A percentile compares a stretch with the other conserved stretches of the same genome.
Conservation (phyloP, 2,113 vertebrate genomes). For the Montifringilla adamsi region DNA sequence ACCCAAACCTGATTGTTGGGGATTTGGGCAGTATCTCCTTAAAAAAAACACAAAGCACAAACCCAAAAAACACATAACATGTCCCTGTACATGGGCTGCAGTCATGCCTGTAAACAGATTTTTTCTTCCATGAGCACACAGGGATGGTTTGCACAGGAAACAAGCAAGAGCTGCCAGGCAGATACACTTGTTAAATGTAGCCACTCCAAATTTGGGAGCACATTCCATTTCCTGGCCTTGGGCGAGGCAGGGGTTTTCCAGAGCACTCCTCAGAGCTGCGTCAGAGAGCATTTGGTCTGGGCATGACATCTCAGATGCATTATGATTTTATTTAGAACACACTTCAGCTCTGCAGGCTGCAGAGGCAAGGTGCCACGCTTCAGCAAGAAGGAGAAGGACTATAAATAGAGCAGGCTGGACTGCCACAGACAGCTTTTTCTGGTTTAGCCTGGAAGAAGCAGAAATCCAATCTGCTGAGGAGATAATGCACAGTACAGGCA, state of each 20-base stretch:
- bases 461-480: slow-evolving; percentile 50
- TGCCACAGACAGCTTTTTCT: slow-evolving; percentile 72
- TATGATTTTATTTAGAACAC: slow-evolving; percentile 26
- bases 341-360: slow-evolving; percentile 55
- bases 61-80: fast-evolving
- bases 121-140: not conserved
- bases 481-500: slow-evolving; percentile 39
- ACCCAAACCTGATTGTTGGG: not conserved
- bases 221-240: not conserved
- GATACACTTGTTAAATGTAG: not conserved
- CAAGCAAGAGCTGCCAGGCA: not conserved
- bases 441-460: slow-evolving; percentile 36
- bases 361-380: slow-evolving; percentile 68
- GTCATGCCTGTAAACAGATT: not conserved
- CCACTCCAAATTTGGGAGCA: not conserved
- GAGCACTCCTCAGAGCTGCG: fast-evolving
- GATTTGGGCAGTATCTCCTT: not conserved
- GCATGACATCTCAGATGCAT: not conserved
- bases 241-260: not conserved
- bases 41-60: not conserved
- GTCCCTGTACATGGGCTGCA: not conserved
- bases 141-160: not conserved
- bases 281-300: not conserved
- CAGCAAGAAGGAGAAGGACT: slow-evolving; percentile 47
- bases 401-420: slow-evolving; percentile 71